Conservation (phyloP, 1,140 invertebrate genomes). For the Oryctes rhinoceros region DNA sequence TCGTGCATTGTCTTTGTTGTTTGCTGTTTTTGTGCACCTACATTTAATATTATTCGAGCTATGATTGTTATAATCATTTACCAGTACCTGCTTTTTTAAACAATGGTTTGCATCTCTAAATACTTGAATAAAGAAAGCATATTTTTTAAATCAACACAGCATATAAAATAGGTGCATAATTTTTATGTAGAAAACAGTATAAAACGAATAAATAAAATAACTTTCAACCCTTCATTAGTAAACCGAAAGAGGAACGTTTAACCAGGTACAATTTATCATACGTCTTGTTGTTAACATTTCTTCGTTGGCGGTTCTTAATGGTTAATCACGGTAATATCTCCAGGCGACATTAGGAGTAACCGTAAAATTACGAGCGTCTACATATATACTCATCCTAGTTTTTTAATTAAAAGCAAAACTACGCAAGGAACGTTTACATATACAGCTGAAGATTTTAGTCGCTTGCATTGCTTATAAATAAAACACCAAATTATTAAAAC, state of each 20-base stretch:
- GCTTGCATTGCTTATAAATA: neutral
- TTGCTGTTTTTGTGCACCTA: too few species aligned
- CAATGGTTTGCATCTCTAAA: too few species aligned
- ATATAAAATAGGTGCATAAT: too few species aligned
- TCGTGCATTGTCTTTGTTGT: too few species aligned
- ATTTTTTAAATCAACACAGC: too few species aligned
- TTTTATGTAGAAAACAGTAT: too few species aligned
- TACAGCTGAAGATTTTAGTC: neutral
- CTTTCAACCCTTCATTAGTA: neutral
- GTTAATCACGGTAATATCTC: neutral
- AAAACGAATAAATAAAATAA: neutral
- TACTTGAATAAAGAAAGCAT: too few species aligned
- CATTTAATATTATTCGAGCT: too few species aligned
- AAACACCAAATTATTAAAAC: slow-evolving; percentile 3
- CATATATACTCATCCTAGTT: neutral
- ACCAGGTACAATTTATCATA: neutral
- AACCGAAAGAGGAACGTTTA: neutral
- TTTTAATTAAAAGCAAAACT: neutral
- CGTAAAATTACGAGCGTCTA: neutral
- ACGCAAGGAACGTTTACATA: neutral
- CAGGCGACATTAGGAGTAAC: neutral
- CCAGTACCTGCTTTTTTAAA: too few species aligned
- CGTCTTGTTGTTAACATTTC: neutral
- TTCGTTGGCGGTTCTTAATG: neutral
- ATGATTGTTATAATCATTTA: too few species aligned